Evolutionary conservation across 1,140 invertebrate species (phyloP).

Genomic region (Conus ventricosus): DNA sequence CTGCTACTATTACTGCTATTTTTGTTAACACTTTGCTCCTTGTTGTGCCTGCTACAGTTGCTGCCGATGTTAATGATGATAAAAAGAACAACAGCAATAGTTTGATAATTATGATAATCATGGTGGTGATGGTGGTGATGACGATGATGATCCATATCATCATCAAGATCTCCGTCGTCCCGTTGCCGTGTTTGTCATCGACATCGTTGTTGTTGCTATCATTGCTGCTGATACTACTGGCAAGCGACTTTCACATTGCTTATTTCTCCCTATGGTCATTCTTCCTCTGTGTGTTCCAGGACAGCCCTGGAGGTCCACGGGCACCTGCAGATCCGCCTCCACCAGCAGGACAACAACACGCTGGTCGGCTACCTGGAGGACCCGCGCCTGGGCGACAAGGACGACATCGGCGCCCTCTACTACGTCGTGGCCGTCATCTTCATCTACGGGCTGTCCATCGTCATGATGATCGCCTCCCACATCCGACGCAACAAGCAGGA

Average conservation of each 20-base stretch:
- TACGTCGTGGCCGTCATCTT: conserved; percentile 72
- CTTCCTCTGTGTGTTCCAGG: conserved; percentile 17
- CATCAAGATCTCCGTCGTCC: too few species aligned
- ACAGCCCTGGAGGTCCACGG: conserved; percentile 58
- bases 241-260: not conserved
- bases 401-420: conserved; percentile 71
- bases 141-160: too few species aligned
- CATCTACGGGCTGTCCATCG: conserved; percentile 74
- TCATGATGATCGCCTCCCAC: conserved; percentile 74
- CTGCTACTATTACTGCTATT: too few species aligned
- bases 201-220: too few species aligned
- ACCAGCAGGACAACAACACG: conserved; percentile 52
- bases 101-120: too few species aligned
- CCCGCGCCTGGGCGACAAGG: conserved; percentile 48
- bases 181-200: too few species aligned
- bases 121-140: too few species aligned
- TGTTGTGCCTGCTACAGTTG: too few species aligned
- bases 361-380: conserved; percentile 61
- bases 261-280: not conserved
- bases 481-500: conserved; percentile 72
- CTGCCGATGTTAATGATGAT: too few species aligned
- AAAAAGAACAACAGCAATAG: too few species aligned
- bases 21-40: too few species aligned
- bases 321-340: conserved; percentile 55
- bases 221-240: not conserved